A percentile compares a stretch with the other conserved stretches of the same genome.
Evolutionary conservation across 2,797 vertebrate genomes (phyloP).

Genomic region (Acropternis orthonyx): DNA sequence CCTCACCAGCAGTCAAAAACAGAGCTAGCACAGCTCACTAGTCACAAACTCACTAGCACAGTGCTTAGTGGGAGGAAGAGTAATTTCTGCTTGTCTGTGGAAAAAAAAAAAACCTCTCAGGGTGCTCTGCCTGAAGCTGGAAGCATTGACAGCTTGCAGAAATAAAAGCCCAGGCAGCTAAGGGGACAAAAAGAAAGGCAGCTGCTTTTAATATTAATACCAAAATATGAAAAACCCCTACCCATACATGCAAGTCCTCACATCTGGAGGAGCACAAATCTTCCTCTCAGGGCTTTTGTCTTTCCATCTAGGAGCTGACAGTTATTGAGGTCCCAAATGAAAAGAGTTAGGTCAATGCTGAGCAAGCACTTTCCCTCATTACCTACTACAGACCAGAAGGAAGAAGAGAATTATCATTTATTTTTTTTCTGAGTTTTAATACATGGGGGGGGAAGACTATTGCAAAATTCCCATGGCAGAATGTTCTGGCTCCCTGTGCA

Average conservation of each 20-base stretch:
- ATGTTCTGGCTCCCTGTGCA: too few relatives aligned
- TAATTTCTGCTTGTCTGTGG: background rate
- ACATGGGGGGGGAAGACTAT: background rate
- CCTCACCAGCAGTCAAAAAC: background rate
- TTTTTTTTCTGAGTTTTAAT: background rate
- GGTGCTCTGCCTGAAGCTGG: background rate
- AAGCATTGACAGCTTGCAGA: background rate
- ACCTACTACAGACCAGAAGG: background rate
- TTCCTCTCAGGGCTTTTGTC: background rate
- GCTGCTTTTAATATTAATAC: background rate
- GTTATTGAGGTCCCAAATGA: background rate
- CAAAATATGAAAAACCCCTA: background rate
- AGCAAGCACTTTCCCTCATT: background rate
- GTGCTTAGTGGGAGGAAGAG: background rate
- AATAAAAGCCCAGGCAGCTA: background rate
- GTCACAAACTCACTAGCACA: background rate
- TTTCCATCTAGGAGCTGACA: background rate
- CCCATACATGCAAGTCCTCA: background rate
- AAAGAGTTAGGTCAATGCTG: background rate
- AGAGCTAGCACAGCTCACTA: too few relatives aligned
- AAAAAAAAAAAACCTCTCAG: background rate
- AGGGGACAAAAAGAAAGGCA: background rate
- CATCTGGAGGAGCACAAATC: background rate
- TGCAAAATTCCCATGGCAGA: background rate
- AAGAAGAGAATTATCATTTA: background rate